These are phyloP conservation scores for Leptinotarsa tumamoca DNA, from an alignment of 2,888 invertebrate species.

Conservation along the genomic window DNA sequence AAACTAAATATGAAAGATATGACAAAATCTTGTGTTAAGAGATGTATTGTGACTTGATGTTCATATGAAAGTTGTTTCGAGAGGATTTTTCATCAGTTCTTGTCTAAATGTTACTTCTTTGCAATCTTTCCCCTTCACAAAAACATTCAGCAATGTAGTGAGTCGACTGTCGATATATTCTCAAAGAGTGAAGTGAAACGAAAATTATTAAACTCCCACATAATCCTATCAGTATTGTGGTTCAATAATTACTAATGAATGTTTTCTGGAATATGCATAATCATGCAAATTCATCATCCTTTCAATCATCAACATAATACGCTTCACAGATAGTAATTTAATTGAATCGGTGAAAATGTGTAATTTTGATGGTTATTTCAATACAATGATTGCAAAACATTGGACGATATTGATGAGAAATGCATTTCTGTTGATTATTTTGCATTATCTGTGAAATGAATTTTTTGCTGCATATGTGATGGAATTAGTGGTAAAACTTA, in stretches of 20 bases:
- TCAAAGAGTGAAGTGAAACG: too few species aligned
- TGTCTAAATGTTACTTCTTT: too few species aligned
- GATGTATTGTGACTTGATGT: too few species aligned
- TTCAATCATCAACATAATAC: conserved; percentile 5
- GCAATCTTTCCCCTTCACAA: too few species aligned
- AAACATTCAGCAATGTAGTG: too few species aligned
- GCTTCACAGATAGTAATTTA: conserved; percentile 14
- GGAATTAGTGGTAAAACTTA: too few species aligned
- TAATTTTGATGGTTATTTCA: conserved; percentile 10
- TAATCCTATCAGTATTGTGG: not conserved
- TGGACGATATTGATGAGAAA: conserved; percentile 4
- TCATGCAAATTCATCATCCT: conserved; percentile 16
- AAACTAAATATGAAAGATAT: too few species aligned
- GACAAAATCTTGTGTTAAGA: too few species aligned
- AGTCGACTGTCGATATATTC: too few species aligned
- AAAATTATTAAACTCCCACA: not conserved
- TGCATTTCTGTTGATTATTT: conserved; percentile 10
- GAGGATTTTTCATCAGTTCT: too few species aligned
- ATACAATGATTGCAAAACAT: conserved; percentile 4
- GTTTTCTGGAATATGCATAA: not conserved
- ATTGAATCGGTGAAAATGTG: conserved; percentile 1
- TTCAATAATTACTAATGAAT: conserved; percentile 4
- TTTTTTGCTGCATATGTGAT: too few species aligned
- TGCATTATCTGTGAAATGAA: not conserved
- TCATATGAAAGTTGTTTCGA: too few species aligned